A percentile compares a stretch with the other conserved stretches of the same genome.
phyloP scores from a whole-genome alignment of 2,888 invertebrate genomes.

The Blastobasis lacticolella region DNA sequence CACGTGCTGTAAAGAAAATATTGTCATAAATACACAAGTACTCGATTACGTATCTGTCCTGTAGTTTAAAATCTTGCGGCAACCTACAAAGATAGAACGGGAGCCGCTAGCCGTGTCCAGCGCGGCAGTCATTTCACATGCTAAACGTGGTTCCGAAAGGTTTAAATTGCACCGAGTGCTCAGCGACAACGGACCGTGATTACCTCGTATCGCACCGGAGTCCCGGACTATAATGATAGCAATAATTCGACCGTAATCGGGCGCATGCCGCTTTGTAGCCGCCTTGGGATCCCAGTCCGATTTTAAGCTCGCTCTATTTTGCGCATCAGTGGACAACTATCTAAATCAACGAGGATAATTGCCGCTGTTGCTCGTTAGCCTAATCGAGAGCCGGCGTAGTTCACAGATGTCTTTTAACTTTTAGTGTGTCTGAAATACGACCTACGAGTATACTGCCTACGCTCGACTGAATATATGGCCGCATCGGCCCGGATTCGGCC shows the following conservation, averaged over 20 bases:
- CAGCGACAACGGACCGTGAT: conserved; percentile 43
- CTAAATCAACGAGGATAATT: conserved; percentile 61
- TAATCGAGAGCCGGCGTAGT: conserved; percentile 32
- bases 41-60: background rate
- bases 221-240: conserved; percentile 59
- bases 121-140: conserved; percentile 11
- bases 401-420: conserved; percentile 9
- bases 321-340: conserved; percentile 60
- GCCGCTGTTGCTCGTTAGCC: conserved; percentile 39
- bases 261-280: conserved; percentile 60
- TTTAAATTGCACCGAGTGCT: conserved; percentile 26
- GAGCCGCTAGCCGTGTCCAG: conserved; percentile 1
- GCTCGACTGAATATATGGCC: background rate
- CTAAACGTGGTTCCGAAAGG: conserved; percentile 12
- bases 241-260: conserved; percentile 71
- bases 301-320: conserved; percentile 64
- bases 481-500: background rate
- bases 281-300: conserved; percentile 62
- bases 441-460: background rate
- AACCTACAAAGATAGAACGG: background rate
- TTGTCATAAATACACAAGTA: too few relatives aligned
- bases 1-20: too few relatives aligned
- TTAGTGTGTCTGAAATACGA: conserved; percentile 8
- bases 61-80: background rate
- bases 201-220: conserved; percentile 44